A percentile compares a stretch with the other conserved stretches of the same genome.
Evolutionary conservation across 1,140 invertebrate genomes (phyloP).

Genomic region (Palaemon carinicauda): DNA sequence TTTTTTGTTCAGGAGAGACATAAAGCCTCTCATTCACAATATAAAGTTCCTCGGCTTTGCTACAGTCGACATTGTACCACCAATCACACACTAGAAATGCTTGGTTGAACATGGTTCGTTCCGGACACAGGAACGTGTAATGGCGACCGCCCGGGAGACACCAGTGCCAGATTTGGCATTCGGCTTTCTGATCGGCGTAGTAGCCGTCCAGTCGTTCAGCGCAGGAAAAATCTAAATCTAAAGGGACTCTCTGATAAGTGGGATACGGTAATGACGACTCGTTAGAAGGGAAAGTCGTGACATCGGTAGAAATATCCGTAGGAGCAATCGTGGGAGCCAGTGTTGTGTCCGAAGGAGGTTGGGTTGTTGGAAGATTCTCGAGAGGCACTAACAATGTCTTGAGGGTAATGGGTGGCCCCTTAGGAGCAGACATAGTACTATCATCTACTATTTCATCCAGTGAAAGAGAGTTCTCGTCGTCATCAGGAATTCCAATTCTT

Average conservation of each 20-base stretch:
- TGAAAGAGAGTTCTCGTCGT: too few relatives aligned
- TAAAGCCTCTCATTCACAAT: conserved; percentile 52
- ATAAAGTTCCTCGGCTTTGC: conserved; percentile 74
- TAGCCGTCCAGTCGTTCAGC: conserved; percentile 76
- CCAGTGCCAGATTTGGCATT: conserved; percentile 89
- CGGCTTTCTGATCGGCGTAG: conserved; percentile 82
- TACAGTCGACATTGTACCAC: conserved; percentile 82
- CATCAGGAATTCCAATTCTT: too few relatives aligned
- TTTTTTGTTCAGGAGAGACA: too few relatives aligned
- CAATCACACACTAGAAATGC: conserved; percentile 78
- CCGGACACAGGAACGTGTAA: conserved; percentile 47
- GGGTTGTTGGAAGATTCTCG: background rate
- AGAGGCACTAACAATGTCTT: too few relatives aligned
- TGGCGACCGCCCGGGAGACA: conserved; percentile 71
- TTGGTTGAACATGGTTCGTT: conserved; percentile 58
- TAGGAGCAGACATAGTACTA: too few relatives aligned
- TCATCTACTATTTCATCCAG: too few relatives aligned
- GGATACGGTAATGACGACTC: conserved; percentile 69
- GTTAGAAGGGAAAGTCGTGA: background rate
- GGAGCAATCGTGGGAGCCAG: background rate
- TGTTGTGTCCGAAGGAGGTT: background rate
- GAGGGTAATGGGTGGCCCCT: too few relatives aligned
- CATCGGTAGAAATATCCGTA: background rate
- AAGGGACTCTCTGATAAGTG: conserved; percentile 77
- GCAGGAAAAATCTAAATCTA: conserved; percentile 78